Conservation (phyloP, 1,140 invertebrate genomes). For the Zaprionus taronus region DNA sequence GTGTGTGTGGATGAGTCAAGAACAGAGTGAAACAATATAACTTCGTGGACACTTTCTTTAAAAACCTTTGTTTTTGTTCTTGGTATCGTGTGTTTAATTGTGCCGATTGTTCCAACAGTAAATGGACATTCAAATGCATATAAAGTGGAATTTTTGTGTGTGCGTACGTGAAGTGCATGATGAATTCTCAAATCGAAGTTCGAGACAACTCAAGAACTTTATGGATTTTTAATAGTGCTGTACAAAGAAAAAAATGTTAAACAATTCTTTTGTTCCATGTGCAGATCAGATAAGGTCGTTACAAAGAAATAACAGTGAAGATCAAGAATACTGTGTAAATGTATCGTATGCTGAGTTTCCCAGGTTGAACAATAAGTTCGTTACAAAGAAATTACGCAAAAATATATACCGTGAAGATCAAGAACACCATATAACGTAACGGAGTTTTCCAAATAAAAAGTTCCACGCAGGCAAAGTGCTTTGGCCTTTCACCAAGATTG, state of each 20-base stretch:
- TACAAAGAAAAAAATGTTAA: conserved; percentile 29
- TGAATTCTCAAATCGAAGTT: conserved; percentile 27
- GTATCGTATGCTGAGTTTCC: not conserved
- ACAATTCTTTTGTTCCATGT: conserved; percentile 17
- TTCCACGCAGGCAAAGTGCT: conserved; percentile 25
- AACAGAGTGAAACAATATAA: conserved; percentile 21
- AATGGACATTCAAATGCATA: conserved; percentile 50
- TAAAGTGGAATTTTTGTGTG: conserved; percentile 50
- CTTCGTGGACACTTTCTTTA: conserved; percentile 40
- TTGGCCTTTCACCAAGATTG: conserved; percentile 35
- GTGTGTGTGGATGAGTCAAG: conserved; percentile 50
- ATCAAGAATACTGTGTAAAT: not conserved
- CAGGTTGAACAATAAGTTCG: conserved; percentile 11
- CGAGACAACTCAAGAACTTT: conserved; percentile 26
- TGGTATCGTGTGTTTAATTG: conserved; percentile 34
- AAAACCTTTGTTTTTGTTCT: conserved; percentile 17
- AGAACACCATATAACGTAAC: too few species aligned
- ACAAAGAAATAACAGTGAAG: conserved; percentile 8
- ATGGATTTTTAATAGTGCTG: conserved; percentile 61
- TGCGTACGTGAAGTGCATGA: conserved; percentile 62
- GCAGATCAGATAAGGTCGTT: conserved; percentile 5
- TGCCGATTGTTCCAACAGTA: conserved; percentile 40
- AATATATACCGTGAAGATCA: too few species aligned
- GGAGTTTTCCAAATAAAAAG: conserved; percentile 10
- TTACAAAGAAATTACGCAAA: too few species aligned